Conservation (phyloP, 2,888 invertebrate species). For the Iphiclides podalirius region DNA sequence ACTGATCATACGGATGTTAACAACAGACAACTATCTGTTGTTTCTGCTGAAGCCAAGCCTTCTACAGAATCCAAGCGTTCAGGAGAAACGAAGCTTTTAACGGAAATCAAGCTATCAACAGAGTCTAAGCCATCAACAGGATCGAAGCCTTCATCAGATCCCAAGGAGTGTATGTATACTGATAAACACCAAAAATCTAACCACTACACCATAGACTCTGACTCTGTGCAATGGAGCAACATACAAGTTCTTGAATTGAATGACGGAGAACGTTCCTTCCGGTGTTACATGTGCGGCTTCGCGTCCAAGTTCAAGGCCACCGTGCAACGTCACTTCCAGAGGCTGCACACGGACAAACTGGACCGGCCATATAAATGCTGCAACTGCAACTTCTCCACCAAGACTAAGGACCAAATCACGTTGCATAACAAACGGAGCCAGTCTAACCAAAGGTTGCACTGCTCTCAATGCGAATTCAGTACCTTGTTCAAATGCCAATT, state of each 20-base stretch:
- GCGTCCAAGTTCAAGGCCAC: constrained; percentile 56
- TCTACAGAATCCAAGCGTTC: neutral
- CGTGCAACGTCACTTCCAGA: constrained; percentile 58
- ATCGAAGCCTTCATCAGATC: no score
- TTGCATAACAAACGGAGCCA: constrained; percentile 58
- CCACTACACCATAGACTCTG: constrained; percentile 46
- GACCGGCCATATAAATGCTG: constrained; percentile 55
- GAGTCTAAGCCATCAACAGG: no score
- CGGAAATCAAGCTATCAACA: no score
- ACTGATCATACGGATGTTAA: neutral
- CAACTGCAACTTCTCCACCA: constrained; percentile 59
- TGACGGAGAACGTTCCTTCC: constrained; percentile 46
- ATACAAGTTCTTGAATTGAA: constrained; percentile 51
- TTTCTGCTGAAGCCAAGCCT: neutral
- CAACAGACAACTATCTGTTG: neutral
- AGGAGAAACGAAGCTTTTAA: no score
- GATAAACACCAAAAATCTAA: constrained; percentile 30
- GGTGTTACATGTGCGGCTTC: constrained; percentile 52
- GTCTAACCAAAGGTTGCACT: constrained; percentile 34
- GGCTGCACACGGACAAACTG: constrained; percentile 50
- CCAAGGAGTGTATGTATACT: constrained; percentile 5
- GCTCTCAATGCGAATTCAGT: constrained; percentile 42
- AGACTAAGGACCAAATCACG: constrained; percentile 61
- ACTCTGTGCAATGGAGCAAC: constrained; percentile 48
- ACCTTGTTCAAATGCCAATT: constrained; percentile 53